Percentiles rank a stretch among this genome's conserved stretches.
Evolutionary conservation across 1,140 invertebrate species (phyloP).

Genomic region (Carposina sasakii): DNA sequence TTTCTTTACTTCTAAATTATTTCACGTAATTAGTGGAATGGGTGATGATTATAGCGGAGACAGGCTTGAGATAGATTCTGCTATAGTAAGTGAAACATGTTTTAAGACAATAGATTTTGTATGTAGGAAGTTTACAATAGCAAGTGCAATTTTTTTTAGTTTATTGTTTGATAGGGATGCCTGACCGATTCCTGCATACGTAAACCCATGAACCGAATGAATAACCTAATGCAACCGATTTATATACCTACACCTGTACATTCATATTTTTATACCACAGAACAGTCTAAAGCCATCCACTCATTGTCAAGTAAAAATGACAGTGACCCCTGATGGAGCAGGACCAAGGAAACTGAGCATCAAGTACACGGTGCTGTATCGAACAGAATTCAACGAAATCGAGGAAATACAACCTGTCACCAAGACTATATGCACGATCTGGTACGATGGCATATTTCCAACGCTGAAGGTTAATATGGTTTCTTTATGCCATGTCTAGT

Average conservation of each 20-base stretch:
- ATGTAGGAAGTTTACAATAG: too few relatives aligned
- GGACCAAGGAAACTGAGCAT: conserved; percentile 50
- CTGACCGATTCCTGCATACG: too few relatives aligned
- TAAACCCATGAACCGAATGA: too few relatives aligned
- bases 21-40: conserved; percentile 44
- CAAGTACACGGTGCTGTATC: conserved; percentile 50
- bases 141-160: too few relatives aligned
- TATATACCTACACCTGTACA: too few relatives aligned
- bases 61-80: conserved; percentile 47
- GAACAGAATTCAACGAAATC: conserved; percentile 48
- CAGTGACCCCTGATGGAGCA: conserved; percentile 44
- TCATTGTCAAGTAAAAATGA: conserved; percentile 44
- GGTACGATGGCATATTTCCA: conserved; percentile 64
- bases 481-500: not conserved
- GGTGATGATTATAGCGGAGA: conserved; percentile 50
- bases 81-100: conserved; percentile 38
- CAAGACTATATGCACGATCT: conserved; percentile 54
- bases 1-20: conserved; percentile 52
- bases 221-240: too few relatives aligned
- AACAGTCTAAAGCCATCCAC: conserved; percentile 55
- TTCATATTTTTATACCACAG: too few relatives aligned
- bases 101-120: not conserved
- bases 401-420: conserved; percentile 52
- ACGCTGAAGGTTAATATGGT: conserved; percentile 45
- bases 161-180: too few relatives aligned